These are phyloP conservation scores for Prunella fulvescens DNA, from an alignment of 2,113 vertebrate genomes.

Conservation along the genomic window DNA sequence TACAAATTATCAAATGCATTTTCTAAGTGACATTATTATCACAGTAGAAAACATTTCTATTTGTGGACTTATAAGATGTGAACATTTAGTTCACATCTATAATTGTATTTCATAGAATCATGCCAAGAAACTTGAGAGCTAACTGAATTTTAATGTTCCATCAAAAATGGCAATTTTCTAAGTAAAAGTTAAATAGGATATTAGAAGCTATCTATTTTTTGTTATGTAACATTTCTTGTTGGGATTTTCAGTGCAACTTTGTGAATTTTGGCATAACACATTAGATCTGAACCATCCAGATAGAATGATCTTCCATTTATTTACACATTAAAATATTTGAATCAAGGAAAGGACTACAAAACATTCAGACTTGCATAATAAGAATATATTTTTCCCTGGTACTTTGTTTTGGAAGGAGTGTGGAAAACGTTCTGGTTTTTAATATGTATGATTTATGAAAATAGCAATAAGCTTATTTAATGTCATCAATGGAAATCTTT, in stretches of 20 bases:
- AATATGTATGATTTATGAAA: background rate
- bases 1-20: background rate
- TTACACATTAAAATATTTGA: background rate
- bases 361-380: background rate
- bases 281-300: background rate
- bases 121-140: background rate
- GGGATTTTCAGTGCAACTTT: background rate
- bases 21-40: background rate
- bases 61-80: background rate
- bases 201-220: background rate
- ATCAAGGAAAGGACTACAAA: background rate
- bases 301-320: background rate
- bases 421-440: background rate
- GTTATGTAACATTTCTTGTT: background rate
- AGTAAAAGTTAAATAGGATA: background rate
- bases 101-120: background rate
- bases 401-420: background rate
- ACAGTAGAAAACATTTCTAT: background rate
- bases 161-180: background rate
- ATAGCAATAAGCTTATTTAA: background rate
- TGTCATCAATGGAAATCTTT: background rate
- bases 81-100: background rate
- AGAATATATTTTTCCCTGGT: background rate
- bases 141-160: background rate
- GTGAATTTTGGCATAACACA: background rate